Conservation (phyloP, 2,113 vertebrate genomes). For the Oceanodroma tethys region DNA sequence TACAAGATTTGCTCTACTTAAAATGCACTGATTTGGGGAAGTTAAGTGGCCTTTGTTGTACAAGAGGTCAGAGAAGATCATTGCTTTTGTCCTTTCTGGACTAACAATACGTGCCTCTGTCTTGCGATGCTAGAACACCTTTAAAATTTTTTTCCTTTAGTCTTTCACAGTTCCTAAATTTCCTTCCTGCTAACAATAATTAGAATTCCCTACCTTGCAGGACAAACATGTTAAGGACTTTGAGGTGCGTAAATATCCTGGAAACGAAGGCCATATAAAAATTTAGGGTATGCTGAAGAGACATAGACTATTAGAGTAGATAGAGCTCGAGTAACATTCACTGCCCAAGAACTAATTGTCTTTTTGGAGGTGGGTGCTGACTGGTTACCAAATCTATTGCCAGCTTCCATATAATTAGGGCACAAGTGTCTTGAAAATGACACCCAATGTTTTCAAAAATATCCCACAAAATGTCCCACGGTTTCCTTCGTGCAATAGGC, state of each 20-base stretch:
- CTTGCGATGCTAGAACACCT: background rate
- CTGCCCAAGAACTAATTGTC: background rate
- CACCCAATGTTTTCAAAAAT: conserved; percentile 3
- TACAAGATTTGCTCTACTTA: background rate
- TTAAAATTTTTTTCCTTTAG: background rate
- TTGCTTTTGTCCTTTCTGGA: background rate
- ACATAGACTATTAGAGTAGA: background rate
- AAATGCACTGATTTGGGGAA: background rate
- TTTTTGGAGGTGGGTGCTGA: background rate
- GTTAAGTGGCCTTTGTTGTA: background rate
- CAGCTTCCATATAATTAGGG: background rate
- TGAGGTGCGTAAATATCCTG: background rate
- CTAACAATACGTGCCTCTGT: fast-evolving
- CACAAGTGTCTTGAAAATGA: conserved; percentile 1
- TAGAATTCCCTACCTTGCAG: background rate
- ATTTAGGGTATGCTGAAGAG: background rate
- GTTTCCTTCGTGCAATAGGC: conserved; percentile 17
- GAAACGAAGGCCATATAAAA: background rate
- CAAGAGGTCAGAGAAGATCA: background rate
- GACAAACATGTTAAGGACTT: background rate
- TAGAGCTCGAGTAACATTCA: background rate
- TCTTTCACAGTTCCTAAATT: background rate
- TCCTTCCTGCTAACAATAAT: background rate
- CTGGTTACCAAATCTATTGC: background rate
- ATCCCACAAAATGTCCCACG: background rate